Evolutionary conservation across 2,888 invertebrate species (phyloP), one percentile per base, ranked within the genome.

Genomic region (Subacronicta megacephala): DNA sequence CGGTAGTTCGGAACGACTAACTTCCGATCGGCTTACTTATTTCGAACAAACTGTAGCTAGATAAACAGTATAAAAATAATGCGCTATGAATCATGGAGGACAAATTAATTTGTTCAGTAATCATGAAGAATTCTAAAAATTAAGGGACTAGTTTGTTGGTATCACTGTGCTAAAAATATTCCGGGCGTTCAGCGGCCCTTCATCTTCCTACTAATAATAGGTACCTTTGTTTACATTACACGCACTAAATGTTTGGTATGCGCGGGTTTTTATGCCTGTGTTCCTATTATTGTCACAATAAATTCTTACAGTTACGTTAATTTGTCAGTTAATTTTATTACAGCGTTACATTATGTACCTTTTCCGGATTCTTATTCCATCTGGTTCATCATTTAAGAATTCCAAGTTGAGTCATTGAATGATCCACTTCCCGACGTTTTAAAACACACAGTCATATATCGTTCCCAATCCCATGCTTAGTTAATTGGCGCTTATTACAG

Each of bases 401-500:
- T 56, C 18, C 74, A 77, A 69, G 71, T 75, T 65, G 52, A 58
- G 66, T 66, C 72, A 77, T 77, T 65, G 45, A 37, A 59, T 59
- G 72, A 73, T 77, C 70, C 66, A 80, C 76, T 74, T 77, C 73
- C 74, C 70, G 76, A 70, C 49, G 45, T 78, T 82, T 82, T 74
- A 74, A 69, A 81, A 75, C 78, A 80, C 84, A 87, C 84, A 31
- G 31, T 31, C 31, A 79, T 81, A 82, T 87, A 79, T 83, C 83
- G 86, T 84, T 82, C 88, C 77, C 85, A 76, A 87, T 90, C 90
- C 84, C 89, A 87, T 84, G 87, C 86, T 88, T 89, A 83, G 86
- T 91, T 93, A 93, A 93, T 93, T 93, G 90, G 80, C 86, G 80
- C 85, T 92, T 88, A 92, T 93, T 92, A 92, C 82, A 83, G 87